phyloP scores from a whole-genome alignment of 1,140 invertebrate genomes.

The Drosophila gunungcola region DNA sequence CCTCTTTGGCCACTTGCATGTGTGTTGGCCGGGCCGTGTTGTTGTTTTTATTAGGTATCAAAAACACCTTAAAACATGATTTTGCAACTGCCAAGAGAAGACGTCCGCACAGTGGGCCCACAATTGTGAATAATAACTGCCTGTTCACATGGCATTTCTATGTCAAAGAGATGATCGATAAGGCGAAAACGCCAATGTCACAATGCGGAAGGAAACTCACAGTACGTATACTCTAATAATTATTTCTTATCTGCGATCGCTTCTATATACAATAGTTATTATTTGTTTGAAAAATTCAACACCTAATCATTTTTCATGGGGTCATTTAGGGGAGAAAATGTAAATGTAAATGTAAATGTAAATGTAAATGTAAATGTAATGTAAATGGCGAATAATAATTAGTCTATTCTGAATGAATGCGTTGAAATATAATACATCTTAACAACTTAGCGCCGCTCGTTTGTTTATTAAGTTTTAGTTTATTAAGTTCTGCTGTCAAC shows the following conservation, averaged over 20 bases:
- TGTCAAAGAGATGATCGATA: conserved; percentile 39
- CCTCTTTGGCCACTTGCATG: conserved; percentile 10
- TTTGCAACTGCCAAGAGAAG: conserved; percentile 73
- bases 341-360: too few relatives aligned
- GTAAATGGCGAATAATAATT: not conserved
- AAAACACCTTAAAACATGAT: conserved; percentile 83
- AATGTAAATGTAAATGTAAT: too few relatives aligned
- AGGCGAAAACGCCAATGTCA: conserved; percentile 17
- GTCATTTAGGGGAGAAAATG: conserved; percentile 5
- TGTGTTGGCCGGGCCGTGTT: conserved; percentile 48
- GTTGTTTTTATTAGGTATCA: conserved; percentile 84
- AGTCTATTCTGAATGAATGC: not conserved
- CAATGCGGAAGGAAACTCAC: conserved; percentile 19
- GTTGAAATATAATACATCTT: not conserved
- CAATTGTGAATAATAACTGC: conserved; percentile 28
- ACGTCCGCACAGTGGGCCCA: conserved; percentile 55
- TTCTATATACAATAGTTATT: not conserved
- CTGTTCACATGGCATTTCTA: conserved; percentile 38
- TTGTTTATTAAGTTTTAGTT: not conserved
- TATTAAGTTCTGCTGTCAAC: not conserved
- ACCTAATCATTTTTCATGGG: conserved; percentile 22
- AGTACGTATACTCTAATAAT: conserved; percentile 12
- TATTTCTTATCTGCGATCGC: conserved; percentile 19
- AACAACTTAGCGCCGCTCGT: not conserved
- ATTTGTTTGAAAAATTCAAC: conserved; percentile 10